Conservation (phyloP, 2,113 vertebrate genomes). For the Gymnogyps californianus region DNA sequence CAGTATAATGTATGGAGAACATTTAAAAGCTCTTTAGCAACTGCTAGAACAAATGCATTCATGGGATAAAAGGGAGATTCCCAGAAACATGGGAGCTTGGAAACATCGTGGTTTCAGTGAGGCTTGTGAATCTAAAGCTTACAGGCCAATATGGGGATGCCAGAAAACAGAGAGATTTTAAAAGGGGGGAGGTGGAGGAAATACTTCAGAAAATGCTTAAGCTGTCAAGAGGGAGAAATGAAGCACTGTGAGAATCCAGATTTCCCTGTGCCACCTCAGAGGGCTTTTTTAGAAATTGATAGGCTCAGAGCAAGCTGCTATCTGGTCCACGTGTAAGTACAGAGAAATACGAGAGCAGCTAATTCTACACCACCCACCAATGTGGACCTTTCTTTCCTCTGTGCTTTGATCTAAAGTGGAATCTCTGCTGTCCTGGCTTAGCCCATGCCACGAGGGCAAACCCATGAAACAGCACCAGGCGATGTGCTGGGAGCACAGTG, state of each 20-base stretch:
- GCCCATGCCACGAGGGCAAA: neutral
- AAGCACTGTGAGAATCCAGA: neutral
- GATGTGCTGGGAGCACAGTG: neutral
- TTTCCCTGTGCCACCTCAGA: neutral
- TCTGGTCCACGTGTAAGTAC: neutral
- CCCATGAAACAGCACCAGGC: neutral
- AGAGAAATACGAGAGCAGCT: neutral
- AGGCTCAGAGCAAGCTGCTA: neutral
- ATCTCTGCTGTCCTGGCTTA: neutral
- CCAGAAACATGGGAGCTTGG: neutral
- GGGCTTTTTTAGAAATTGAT: neutral
- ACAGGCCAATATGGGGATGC: neutral
- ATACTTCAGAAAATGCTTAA: neutral
- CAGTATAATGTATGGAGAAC: neutral
- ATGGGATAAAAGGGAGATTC: neutral
- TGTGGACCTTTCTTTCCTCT: neutral
- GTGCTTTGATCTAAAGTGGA: neutral
- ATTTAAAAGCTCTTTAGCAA: neutral
- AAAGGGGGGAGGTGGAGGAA: neutral
- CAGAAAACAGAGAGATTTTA: neutral
- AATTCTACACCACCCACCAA: fast-evolving
- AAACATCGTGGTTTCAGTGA: neutral
- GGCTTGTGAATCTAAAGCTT: neutral
- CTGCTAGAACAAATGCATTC: neutral
- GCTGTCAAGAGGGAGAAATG: neutral